Conservation (phyloP, 2,113 vertebrate genomes). For the Varanus komodoensis region DNA sequence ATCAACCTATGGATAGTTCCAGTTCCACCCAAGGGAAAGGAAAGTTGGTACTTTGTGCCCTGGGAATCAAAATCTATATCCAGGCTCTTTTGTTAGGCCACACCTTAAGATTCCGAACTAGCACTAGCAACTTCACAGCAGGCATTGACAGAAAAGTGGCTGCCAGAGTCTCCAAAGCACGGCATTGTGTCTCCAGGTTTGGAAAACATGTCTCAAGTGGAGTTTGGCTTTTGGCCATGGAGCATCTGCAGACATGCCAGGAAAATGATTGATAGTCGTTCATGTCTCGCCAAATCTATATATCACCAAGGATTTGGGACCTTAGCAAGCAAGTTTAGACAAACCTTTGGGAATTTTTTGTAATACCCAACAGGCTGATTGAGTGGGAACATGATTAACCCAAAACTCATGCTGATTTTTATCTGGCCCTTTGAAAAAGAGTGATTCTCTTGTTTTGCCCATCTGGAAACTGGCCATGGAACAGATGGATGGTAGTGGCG, state of each 20-base stretch:
- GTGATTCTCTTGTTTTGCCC: not conserved
- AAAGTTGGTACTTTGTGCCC: not conserved
- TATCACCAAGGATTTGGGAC: slow-evolving; percentile 40
- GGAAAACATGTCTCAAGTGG: slow-evolving; percentile 64
- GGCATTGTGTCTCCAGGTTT: not conserved
- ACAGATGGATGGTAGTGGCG: too few species aligned
- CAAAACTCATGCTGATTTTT: not conserved
- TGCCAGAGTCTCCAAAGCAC: not conserved
- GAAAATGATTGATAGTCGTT: slow-evolving; percentile 66
- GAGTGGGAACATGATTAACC: slow-evolving; percentile 31
- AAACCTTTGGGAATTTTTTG: slow-evolving; percentile 63
- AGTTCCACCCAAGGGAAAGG: not conserved
- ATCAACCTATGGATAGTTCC: too few species aligned
- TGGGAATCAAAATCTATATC: not conserved
- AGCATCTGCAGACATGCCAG: slow-evolving; percentile 69
- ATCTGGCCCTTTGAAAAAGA: not conserved
- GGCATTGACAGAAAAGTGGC: slow-evolving; percentile 44
- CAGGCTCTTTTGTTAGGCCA: rapidly evolving
- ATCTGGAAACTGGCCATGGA: not conserved
- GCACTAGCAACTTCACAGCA: not conserved
- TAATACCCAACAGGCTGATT: slow-evolving; percentile 54
- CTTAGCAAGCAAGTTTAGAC: slow-evolving; percentile 66
- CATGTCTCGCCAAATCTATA: slow-evolving; percentile 56
- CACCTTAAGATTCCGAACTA: not conserved
- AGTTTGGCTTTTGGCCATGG: slow-evolving; percentile 47